Percentiles rank a stretch among this genome's conserved stretches.
These are phyloP conservation scores for Candidula unifasciata DNA, from an alignment of 2,888 invertebrate genomes.

Conservation along the genomic window DNA sequence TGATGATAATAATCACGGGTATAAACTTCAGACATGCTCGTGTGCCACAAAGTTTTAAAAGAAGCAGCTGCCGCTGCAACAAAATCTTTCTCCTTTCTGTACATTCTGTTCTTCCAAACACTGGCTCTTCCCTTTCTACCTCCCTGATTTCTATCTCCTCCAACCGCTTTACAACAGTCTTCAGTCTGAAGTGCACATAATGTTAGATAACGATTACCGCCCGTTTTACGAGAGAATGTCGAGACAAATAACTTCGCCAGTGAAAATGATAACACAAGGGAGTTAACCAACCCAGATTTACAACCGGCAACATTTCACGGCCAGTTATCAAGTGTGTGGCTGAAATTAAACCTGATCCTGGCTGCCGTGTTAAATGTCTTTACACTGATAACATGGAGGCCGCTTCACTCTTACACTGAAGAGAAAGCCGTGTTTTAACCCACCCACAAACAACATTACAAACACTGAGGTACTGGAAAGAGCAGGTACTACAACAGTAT, in stretches of 20 bases:
- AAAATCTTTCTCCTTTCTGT: no score
- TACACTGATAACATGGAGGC: background rate
- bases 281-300: constrained; percentile 23
- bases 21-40: no score
- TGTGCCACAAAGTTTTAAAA: no score
- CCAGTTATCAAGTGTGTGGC: background rate
- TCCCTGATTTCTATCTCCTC: background rate
- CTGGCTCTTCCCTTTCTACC: background rate
- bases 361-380: background rate
- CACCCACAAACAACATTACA: no score
- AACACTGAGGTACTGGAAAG: no score
- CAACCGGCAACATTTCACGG: background rate
- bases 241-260: constrained; percentile 11
- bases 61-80: no score
- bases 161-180: background rate
- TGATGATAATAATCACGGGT: no score
- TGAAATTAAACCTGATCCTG: background rate
- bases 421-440: no score
- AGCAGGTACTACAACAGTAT: no score
- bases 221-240: background rate
- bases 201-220: background rate
- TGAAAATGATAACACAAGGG: constrained; percentile 9
- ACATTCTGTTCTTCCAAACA: no score
- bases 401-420: no score
- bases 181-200: background rate